Conservation (phyloP, 2,888 invertebrate genomes). For the Resseliella maxima region DNA sequence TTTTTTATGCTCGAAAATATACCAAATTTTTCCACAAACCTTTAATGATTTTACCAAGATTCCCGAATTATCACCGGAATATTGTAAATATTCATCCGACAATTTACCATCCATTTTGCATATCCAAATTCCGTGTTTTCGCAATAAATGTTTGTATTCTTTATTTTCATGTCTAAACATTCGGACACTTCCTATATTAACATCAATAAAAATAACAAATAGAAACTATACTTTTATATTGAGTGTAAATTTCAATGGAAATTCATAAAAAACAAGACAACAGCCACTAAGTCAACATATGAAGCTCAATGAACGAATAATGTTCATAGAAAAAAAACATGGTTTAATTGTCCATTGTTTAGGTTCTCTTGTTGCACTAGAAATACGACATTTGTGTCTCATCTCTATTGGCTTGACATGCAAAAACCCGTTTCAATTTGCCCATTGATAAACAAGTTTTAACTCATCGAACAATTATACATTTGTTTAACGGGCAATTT, state of each 20-base stretch:
- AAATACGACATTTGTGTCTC: background rate
- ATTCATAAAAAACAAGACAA: background rate
- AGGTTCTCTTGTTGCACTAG: background rate
- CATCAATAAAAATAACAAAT: background rate
- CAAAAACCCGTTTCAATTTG: background rate
- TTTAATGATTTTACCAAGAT: too few species aligned
- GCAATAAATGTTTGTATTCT: background rate
- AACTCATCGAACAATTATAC: conserved; percentile 10
- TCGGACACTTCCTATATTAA: background rate
- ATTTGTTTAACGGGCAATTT: background rate
- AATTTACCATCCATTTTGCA: too few species aligned
- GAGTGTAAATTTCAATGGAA: background rate
- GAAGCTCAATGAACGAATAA: background rate
- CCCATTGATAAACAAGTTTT: conserved; percentile 36
- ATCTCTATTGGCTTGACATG: background rate
- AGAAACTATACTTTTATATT: background rate
- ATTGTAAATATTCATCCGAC: too few species aligned
- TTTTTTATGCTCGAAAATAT: too few species aligned
- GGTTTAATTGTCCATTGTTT: conserved; percentile 30
- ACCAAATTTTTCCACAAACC: too few species aligned
- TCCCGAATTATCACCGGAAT: too few species aligned
- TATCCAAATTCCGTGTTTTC: background rate
- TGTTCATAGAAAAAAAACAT: conserved; percentile 1
- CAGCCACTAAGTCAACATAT: background rate
- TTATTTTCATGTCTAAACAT: background rate